Evolutionary conservation across 2,113 vertebrate genomes (phyloP), one percentile per base, ranked within the genome.

Genomic region (Urocolius indicus): DNA sequence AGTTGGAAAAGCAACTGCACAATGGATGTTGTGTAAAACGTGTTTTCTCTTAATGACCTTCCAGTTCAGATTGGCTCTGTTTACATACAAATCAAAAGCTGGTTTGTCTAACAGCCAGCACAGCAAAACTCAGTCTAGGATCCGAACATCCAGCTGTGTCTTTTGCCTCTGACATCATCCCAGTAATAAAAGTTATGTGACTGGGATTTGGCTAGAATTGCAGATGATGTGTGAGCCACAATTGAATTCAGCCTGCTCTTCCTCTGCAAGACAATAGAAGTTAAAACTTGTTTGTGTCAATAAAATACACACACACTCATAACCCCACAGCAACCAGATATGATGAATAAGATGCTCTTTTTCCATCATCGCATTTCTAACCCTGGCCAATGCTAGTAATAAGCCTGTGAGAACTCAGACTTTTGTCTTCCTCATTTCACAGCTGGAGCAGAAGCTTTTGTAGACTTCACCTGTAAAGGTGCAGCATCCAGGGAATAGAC

Each of bases 121-220:
- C 76, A 81, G 92, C 94, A 93, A 90, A 95, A 90, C 83, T 93
- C 80, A 75, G 90, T 92, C 95, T 96, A 94, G 69, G 88, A 84
- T 94, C 88, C 82, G 76, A 89, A 82, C 81, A 92, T 96, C 94
- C 94, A 97, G 94, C 95, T 97, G 94, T 81, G 85, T 62, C 93
- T 93, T 95, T 90, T 97, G 94, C 90, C 90, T 96, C 94, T 93
- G 94, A 96, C 93, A 95, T 95, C 94, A 88, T 96, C 92, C 90
- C 76, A 89, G 92, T 93, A 92, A 95, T 97, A 96, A 87, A 96
- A 93, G 49, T 84, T 94, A 85, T 90, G 76, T 90, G 84, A 83
- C 90, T 96, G 92, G 80, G 93, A 90, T 84, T 96, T 97, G 94
- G 92, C 95, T 96, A 24, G 73, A 80, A 16, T 32, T 88, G 79